These are phyloP conservation scores for Fistularia commersonii DNA, from an alignment of 2,797 vertebrate species.

Conservation along the genomic window DNA sequence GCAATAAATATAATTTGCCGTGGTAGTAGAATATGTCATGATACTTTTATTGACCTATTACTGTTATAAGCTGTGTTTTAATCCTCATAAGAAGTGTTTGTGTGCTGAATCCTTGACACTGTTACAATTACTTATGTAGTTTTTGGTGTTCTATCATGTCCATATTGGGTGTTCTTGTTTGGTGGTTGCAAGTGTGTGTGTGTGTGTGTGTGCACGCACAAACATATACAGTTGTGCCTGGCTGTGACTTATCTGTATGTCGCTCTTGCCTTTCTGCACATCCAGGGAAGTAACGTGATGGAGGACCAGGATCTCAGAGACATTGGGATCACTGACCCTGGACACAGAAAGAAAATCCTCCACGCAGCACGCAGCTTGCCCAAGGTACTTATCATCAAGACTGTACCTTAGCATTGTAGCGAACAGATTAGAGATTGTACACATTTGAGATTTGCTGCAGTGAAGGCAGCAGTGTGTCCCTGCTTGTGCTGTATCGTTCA, in stretches of 20 bases:
- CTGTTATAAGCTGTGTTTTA: too few relatives aligned
- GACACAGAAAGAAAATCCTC: slow-evolving; percentile 92
- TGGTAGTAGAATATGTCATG: slow-evolving; percentile 12
- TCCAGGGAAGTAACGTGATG: slow-evolving; percentile 90
- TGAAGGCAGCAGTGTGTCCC: neutral
- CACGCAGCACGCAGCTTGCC: slow-evolving; percentile 90
- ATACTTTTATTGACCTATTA: slow-evolving; percentile 21
- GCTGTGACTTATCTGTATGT: slow-evolving; percentile 56
- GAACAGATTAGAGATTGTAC: neutral
- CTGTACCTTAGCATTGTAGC: slow-evolving; percentile 9
- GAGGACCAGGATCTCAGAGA: slow-evolving; percentile 96
- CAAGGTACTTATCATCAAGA: slow-evolving; percentile 77
- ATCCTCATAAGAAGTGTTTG: too few relatives aligned
- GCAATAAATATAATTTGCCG: too few relatives aligned
- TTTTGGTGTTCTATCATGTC: too few relatives aligned
- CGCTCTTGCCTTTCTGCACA: slow-evolving; percentile 44
- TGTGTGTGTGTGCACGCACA: slow-evolving; percentile 16
- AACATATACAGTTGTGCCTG: too few relatives aligned
- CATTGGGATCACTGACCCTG: slow-evolving; percentile 89
- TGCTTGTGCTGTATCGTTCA: too few relatives aligned
- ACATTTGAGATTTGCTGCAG: too few relatives aligned
- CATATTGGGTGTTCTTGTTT: slow-evolving; percentile 4
- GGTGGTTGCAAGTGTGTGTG: slow-evolving; percentile 6
- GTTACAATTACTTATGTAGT: too few relatives aligned
- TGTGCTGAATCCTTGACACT: too few relatives aligned